Percentiles rank a stretch among this genome's conserved stretches.
Conservation (phyloP, 23 tunicate species). For the Clavelina lepadiformis region DNA sequence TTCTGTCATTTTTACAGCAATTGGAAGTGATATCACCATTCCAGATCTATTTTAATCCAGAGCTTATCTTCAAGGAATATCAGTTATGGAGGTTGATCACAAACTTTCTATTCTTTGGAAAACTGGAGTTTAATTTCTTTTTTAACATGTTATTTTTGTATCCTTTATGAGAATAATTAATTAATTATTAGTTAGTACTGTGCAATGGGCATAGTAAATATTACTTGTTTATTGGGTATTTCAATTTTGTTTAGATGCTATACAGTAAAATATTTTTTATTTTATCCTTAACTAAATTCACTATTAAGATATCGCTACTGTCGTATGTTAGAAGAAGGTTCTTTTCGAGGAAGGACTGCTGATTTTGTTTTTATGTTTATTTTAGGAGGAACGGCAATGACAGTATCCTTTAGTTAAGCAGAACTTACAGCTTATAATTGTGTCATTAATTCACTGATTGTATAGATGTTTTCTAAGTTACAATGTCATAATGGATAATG, state of each 20-base stretch:
- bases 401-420: conserved; percentile 88
- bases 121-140: conserved; percentile 82
- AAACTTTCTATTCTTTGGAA: conserved; percentile 92
- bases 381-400: conserved; percentile 65
- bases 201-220: no score
- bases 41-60: conserved; percentile 90
- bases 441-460: no score
- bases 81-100: conserved; percentile 94
- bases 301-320: conserved; percentile 70
- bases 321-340: conserved; percentile 92
- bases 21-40: conserved; percentile 86
- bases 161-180: no score
- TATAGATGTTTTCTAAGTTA: no score
- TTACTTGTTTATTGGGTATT: no score
- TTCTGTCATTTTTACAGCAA: conserved; percentile 59
- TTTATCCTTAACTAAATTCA: no score
- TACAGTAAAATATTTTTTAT: no score
- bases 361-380: conserved; percentile 96
- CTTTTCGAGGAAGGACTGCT: conserved; percentile 88
- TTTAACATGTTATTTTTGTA: conserved; percentile 94
- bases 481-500: no score
- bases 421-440: no score
- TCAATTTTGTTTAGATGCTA: no score
- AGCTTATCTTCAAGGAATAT: conserved; percentile 55
- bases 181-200: no score